Evolutionary conservation across 2,888 invertebrate species (phyloP), one percentile per base, ranked within the genome.

Genomic region (Auanema freiburgensis): DNA sequence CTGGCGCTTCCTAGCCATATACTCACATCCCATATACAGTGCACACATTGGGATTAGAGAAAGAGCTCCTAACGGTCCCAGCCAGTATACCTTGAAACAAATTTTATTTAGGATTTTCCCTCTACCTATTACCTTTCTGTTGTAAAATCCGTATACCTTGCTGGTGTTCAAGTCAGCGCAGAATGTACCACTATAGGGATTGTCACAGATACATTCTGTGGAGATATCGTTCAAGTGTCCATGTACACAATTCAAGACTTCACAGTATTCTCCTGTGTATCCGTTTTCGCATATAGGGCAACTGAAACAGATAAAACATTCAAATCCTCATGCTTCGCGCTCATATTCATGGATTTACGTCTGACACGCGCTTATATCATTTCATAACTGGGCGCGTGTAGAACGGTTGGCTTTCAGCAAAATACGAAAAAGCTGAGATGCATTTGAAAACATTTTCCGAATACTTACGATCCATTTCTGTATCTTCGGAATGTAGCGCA

Each of bases 51-150:
- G 81, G 33, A 81, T 74, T 12, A 81, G 59, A 16, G 72, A 66
- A 2, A 81, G 63, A 11, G 75, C 77, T 23, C 81, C 81, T 14
- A 81, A 69, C n/a, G 81, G 81, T 10, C 81, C 81, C 10, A 81
- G 66, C 14, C 74, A 67, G 41, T 74, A 71, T n/a, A 72, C 79
- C 76, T 76, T 55, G 66, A 76, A 57, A 41, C 4, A 40, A 1
- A 1, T 18, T 46, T 21, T 46, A n/a, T n/a, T n/a, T n/a, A n/a
- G n/a, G n/a, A n/a, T n/a, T n/a, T n/a, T n/a, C n/a, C n/a, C n/a
- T n/a, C n/a, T n/a, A n/a, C 43, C 33, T 25, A 14, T 51, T 44
- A 70, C 72, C 61, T 71, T 74, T 33, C 65, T 42, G 24, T 74
- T 74, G 40, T 74, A 74, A 25, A 66, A 74, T 33, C 71, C 67